Percentiles rank a stretch among this genome's conserved stretches.
Evolutionary conservation across 1,140 invertebrate genomes (phyloP).

Genomic region (Drosophila ironensis): DNA sequence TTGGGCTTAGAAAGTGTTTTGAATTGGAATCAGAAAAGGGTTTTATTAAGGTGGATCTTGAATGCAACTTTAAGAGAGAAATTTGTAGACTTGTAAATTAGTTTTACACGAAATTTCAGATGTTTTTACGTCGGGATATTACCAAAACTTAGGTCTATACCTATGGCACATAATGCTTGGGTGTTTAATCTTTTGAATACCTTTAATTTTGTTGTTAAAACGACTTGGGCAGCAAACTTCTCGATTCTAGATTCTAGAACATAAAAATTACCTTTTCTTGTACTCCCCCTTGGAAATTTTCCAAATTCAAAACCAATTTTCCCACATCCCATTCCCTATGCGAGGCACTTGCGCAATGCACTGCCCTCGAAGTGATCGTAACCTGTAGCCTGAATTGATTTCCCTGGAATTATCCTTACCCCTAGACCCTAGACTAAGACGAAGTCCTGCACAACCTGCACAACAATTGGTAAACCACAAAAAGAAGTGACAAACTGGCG

Average conservation of each 20-base stretch:
- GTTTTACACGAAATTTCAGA: no score
- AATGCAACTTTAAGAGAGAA: no score
- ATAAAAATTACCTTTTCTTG: constrained; percentile 1
- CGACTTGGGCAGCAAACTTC: neutral
- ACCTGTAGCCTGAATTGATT: constrained; percentile 7
- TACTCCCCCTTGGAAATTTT: constrained; percentile 20
- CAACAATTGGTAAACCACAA: constrained; percentile 44
- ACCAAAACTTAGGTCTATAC: no score
- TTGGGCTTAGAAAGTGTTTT: no score
- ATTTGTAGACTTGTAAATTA: no score
- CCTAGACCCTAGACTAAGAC: constrained; percentile 12
- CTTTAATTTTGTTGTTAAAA: neutral
- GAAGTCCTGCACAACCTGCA: constrained; percentile 12
- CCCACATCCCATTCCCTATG: neutral
- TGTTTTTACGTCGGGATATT: no score
- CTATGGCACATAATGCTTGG: no score
- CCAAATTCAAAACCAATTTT: constrained; percentile 4
- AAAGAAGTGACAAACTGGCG: constrained; percentile 60
- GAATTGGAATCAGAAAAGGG: no score
- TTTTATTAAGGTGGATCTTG: no score
- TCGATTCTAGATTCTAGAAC: no score
- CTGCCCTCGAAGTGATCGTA: neutral
- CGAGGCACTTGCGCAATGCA: constrained; percentile 10
- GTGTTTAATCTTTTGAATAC: no score
- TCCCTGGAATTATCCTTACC: constrained; percentile 12